Evolutionary conservation across 2,888 invertebrate species (phyloP).

Genomic region (Candidula unifasciata): DNA sequence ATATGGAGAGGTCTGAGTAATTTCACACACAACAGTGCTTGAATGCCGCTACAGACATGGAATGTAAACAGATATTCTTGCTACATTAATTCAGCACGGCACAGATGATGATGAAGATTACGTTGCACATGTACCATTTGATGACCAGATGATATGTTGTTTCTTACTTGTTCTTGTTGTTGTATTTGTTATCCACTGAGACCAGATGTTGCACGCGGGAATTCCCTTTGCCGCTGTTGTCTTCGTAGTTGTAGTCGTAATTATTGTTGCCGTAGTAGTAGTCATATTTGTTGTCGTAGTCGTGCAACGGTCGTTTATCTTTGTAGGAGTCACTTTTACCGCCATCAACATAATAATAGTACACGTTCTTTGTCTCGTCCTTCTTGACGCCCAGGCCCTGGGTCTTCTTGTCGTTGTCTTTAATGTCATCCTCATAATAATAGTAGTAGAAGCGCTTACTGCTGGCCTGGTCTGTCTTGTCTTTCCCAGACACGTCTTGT

Average conservation of each 20-base stretch:
- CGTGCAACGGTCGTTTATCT: not conserved
- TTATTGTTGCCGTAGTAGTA: conserved; percentile 29
- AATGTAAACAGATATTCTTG: too few relatives aligned
- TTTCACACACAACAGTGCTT: too few relatives aligned
- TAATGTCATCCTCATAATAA: conserved; percentile 44
- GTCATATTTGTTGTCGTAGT: conserved; percentile 23
- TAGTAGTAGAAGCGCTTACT: conserved; percentile 40
- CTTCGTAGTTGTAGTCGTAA: conserved; percentile 17
- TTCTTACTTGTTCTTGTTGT: conserved; percentile 10
- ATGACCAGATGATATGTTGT: not conserved
- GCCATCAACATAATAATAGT: conserved; percentile 39
- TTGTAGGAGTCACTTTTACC: conserved; percentile 28
- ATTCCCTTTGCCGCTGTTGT: not conserved
- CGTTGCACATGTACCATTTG: too few relatives aligned
- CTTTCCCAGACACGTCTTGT: not conserved
- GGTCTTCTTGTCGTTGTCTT: conserved; percentile 27
- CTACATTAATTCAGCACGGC: too few relatives aligned
- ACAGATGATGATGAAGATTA: too few relatives aligned
- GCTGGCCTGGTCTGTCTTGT: not conserved
- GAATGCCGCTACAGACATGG: too few relatives aligned
- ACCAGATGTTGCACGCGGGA: not conserved
- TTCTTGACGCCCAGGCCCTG: not conserved
- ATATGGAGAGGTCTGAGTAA: too few relatives aligned
- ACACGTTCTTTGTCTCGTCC: conserved; percentile 1
- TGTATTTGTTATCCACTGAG: conserved; percentile 27